Evolutionary conservation across 1,140 invertebrate species (phyloP).

Genomic region (Trichoplusia ni): DNA sequence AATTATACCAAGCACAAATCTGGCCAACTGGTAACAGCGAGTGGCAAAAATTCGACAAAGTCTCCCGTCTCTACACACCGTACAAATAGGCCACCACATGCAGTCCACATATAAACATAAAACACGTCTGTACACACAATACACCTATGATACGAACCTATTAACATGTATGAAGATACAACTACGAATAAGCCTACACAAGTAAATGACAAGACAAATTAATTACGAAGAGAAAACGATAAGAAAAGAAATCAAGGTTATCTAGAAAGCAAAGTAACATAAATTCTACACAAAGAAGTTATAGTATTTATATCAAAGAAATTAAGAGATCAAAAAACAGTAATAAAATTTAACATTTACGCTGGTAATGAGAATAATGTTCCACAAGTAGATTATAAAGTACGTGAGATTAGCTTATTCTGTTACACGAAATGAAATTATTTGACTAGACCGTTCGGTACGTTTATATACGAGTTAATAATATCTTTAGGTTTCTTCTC

Average conservation of each 20-base stretch:
- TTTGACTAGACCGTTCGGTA: constrained; percentile 76
- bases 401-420: constrained; percentile 30
- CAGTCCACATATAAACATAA: neutral
- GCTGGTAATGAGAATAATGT: constrained; percentile 1
- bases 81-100: neutral
- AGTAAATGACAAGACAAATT: neutral
- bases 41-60: neutral
- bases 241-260: neutral
- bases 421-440: constrained; percentile 43
- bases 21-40: neutral
- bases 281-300: no score
- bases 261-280: neutral
- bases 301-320: neutral
- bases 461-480: constrained; percentile 62
- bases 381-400: constrained; percentile 4
- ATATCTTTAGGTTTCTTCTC: constrained; percentile 69
- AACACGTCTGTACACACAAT: constrained; percentile 28
- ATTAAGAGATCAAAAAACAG: constrained; percentile 25
- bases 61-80: neutral
- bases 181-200: constrained; percentile 3
- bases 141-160: constrained; percentile 31
- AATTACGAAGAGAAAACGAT: neutral
- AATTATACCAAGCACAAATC: neutral
- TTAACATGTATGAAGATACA: constrained; percentile 22
- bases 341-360: constrained; percentile 7